These are phyloP conservation scores for Cerastis rubricosa DNA, from an alignment of 2,888 invertebrate genomes.

Conservation along the genomic window DNA sequence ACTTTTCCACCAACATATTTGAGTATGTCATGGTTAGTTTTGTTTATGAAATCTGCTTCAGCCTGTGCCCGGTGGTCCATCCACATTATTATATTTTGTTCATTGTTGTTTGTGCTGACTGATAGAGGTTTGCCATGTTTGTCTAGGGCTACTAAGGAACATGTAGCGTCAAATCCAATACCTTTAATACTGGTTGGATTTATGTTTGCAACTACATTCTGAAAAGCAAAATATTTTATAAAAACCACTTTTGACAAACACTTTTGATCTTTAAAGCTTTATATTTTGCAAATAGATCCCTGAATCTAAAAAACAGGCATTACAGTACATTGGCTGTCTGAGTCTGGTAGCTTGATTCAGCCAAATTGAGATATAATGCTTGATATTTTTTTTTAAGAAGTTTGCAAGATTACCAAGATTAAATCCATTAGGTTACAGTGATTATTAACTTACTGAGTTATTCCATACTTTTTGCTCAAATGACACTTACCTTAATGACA, in stretches of 20 bases:
- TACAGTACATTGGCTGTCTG: background rate
- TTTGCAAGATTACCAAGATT: background rate
- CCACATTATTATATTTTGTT: slow-evolving; percentile 97
- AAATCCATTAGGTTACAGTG: background rate
- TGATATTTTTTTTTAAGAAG: background rate
- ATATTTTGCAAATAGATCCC: background rate
- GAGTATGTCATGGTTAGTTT: slow-evolving; percentile 93
- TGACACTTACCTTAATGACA: slow-evolving; percentile 93
- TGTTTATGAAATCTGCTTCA: slow-evolving; percentile 96
- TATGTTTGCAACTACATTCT: slow-evolving; percentile 91
- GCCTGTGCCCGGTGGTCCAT: slow-evolving; percentile 96
- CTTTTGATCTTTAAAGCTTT: background rate
- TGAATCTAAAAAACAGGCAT: background rate
- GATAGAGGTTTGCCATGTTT: slow-evolving; percentile 92
- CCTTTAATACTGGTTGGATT: slow-evolving; percentile 93
- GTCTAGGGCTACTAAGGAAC: slow-evolving; percentile 96
- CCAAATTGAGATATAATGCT: background rate
- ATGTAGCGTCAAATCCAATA: slow-evolving; percentile 98
- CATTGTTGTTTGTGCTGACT: slow-evolving; percentile 92
- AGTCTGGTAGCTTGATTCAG: background rate
- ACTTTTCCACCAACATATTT: slow-evolving; percentile 97
- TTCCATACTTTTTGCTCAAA: background rate
- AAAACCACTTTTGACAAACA: background rate
- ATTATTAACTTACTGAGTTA: background rate
- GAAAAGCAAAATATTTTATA: slow-evolving; percentile 58